These are phyloP conservation scores for Triplophysa tibetana DNA, from an alignment of 2,113 vertebrate species.

Conservation along the genomic window DNA sequence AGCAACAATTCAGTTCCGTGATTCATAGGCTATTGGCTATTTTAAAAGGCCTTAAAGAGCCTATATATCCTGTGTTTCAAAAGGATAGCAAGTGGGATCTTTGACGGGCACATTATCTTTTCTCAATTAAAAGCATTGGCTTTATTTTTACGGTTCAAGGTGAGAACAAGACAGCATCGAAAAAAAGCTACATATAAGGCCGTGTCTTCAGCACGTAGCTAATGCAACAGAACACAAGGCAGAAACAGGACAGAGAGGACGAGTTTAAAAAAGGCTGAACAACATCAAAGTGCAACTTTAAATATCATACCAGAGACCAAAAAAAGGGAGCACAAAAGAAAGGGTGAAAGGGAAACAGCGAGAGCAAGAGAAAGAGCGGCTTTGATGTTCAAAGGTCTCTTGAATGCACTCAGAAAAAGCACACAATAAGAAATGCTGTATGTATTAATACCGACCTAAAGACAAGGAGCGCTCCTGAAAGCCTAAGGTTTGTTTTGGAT, in stretches of 20 bases:
- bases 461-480: slow-evolving; percentile 20
- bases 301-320: slow-evolving; percentile 25
- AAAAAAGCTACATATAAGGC: too few species aligned
- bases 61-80: too few species aligned
- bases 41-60: too few species aligned
- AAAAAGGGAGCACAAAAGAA: slow-evolving; percentile 8
- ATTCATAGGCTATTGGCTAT: too few species aligned
- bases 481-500: not conserved
- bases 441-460: slow-evolving; percentile 25
- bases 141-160: too few species aligned
- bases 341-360: slow-evolving; percentile 13
- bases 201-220: not conserved
- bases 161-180: too few species aligned
- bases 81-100: not conserved
- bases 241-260: slow-evolving; percentile 16
- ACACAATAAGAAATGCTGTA: slow-evolving; percentile 16
- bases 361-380: not conserved
- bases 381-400: slow-evolving; percentile 33
- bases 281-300: slow-evolving; percentile 38
- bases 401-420: slow-evolving; percentile 14
- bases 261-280: slow-evolving; percentile 11
- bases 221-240: slow-evolving; percentile 17
- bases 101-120: too few species aligned
- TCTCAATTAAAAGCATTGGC: too few species aligned
- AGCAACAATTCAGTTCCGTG: too few species aligned